phyloP scores from a whole-genome alignment of 2,888 invertebrate species.

The Idaea aversata region DNA sequence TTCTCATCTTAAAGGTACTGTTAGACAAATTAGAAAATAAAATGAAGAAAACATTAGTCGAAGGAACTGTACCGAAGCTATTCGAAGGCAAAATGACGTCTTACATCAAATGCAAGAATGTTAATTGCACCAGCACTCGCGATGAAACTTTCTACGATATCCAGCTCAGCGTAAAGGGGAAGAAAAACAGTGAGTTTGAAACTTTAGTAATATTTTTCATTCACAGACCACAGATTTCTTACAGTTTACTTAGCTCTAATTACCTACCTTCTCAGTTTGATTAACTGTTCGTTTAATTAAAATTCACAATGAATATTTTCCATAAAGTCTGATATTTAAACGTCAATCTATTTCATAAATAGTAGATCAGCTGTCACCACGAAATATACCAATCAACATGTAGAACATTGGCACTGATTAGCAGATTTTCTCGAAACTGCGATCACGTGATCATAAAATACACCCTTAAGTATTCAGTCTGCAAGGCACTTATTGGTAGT shows the following conservation, averaged over 20 bases:
- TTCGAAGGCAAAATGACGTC: constrained; percentile 99
- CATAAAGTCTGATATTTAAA: no score
- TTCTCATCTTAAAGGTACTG: constrained; percentile 78
- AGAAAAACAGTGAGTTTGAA: constrained; percentile 90
- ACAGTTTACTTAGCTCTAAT: constrained; percentile 14
- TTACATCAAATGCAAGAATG: constrained; percentile 98
- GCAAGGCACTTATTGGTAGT: no score
- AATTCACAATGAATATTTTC: no score
- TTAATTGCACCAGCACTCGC: constrained; percentile 96
- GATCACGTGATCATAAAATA: no score
- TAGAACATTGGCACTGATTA: no score
- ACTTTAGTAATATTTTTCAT: constrained; percentile 25
- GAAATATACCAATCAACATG: no score
- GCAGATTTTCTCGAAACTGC: no score
- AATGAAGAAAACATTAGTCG: constrained; percentile 99
- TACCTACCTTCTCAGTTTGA: no score
- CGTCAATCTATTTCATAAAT: no score
- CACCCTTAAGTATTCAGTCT: no score
- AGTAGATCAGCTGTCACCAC: no score
- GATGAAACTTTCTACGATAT: constrained; percentile 99
- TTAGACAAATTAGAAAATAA: constrained; percentile 98
- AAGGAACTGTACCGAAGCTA: constrained; percentile 91
- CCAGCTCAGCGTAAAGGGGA: constrained; percentile 98
- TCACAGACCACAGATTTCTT: constrained; percentile 22
- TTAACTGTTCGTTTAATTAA: no score